Evolutionary conservation across 2,797 vertebrate species (phyloP), one percentile per base, ranked within the genome.

Genomic region (Taenioides sp.): DNA sequence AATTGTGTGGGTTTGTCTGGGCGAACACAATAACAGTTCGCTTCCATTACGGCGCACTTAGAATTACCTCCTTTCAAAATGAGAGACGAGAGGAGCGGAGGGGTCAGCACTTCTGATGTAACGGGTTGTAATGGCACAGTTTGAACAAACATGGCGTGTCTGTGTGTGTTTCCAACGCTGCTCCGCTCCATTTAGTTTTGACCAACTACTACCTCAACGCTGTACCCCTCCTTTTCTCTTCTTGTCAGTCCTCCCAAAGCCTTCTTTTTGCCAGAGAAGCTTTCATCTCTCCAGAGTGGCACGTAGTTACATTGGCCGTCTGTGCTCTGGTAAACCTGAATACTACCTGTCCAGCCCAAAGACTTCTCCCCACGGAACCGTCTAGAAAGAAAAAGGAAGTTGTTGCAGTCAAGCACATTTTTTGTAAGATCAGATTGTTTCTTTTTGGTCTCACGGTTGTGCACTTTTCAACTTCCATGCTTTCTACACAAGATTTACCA

Each of bases 81-180:
- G 73, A 86, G 83, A 84, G 83, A 84, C 61, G 55, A 81, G 80
- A 83, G 75, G 80, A 78, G 55, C 17, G 60, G 34, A 71, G 47
- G 67, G 87, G 88, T 87, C 76, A 82, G 59, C 31, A 40, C 74
- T 74, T 77, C 76, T 89, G 84, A 88, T 80, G 80, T 83, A 88
- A 89, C 62, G 67, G 66, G 65, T 54, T 76, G 82, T 68, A 89
- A 85, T 34, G 49, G 49, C 61, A 62, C 71, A 76, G 54, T 70
- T 58, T 70, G 67, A 79, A 76, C 69, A 77, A 84, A 84, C 73
- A 83, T 75, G 76, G 69, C 17, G 71, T 62, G 23, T 65, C 73
- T 78, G 69, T 23, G 75, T 64, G 37, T 67, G 16, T 70, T 73
- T 83, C 65, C 74, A 75, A 76, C 37, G 34, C 58, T 23, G 37